phyloP scores from a whole-genome alignment of 2,888 invertebrate species.

The Aphidoletes aphidimyza region DNA sequence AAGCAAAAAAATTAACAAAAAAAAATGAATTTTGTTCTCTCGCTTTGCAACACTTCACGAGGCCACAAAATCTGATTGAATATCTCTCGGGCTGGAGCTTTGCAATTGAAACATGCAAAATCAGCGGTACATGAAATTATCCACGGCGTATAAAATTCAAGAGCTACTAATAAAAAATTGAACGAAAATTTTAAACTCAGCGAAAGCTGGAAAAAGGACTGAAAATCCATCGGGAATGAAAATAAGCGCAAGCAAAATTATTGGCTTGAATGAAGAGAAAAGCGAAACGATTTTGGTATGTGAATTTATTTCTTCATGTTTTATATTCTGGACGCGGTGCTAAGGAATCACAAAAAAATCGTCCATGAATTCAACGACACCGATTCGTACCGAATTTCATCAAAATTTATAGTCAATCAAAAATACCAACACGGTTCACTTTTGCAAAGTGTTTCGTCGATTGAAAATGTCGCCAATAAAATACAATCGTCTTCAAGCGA shows the following conservation, averaged over 20 bases:
- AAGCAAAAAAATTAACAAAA: neutral
- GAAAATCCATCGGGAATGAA: neutral
- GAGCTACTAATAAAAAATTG: neutral
- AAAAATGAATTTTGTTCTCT: neutral
- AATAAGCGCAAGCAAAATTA: neutral
- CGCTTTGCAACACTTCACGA: neutral
- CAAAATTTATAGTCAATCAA: neutral
- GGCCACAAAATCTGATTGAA: neutral
- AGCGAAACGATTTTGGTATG: neutral
- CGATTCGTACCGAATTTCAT: neutral
- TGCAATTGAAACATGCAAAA: conserved; percentile 8
- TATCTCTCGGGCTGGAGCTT: neutral
- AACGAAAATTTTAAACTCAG: neutral
- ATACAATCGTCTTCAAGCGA: neutral
- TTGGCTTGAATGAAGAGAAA: conserved; percentile 24
- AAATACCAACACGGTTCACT: neutral
- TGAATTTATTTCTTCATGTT: conserved; percentile 14
- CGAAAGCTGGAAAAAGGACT: neutral
- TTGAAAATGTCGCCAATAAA: neutral
- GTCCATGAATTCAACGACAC: neutral
- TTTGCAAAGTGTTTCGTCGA: neutral
- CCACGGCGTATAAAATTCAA: neutral
- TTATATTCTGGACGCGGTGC: conserved; percentile 20
- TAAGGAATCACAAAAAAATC: neutral
- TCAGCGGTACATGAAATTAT: conserved; percentile 23